Percentiles rank a stretch among this genome's conserved stretches.
phyloP scores from a whole-genome alignment of 1,140 invertebrate species.

The Mizuhopecten yessoensis region DNA sequence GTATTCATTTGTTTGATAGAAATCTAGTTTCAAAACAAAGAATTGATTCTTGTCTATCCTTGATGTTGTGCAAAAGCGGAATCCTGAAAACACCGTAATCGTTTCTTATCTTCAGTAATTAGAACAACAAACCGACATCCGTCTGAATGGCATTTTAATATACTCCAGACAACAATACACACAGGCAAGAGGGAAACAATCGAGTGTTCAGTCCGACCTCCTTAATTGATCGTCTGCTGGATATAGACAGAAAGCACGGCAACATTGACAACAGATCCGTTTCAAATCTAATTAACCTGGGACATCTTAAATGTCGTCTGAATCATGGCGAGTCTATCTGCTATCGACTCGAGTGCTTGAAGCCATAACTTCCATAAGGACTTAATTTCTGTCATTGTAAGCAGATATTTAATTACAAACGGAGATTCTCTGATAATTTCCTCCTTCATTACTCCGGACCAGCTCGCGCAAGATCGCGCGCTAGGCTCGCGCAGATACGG shows the following conservation, averaged over 20 bases:
- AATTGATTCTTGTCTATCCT: too few relatives aligned
- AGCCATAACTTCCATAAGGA: slow-evolving; percentile 4
- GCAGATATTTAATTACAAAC: slow-evolving; percentile 35
- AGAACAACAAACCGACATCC: background rate
- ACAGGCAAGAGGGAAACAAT: background rate
- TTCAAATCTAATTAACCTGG: slow-evolving; percentile 1
- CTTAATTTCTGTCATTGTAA: slow-evolving; percentile 39
- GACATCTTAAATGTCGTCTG: background rate
- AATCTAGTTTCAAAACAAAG: too few relatives aligned
- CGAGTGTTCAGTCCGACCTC: background rate
- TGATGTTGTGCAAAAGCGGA: background rate
- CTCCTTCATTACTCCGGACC: background rate
- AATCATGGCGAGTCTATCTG: background rate
- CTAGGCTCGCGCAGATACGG: background rate
- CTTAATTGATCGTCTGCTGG: slow-evolving; percentile 4
- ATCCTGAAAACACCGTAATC: background rate
- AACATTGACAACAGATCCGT: slow-evolving; percentile 15
- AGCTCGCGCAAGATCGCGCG: slow-evolving; percentile 26
- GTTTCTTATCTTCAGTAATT: background rate
- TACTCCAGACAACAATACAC: background rate
- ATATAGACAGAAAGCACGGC: background rate
- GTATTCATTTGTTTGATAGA: too few relatives aligned
- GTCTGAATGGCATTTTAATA: background rate
- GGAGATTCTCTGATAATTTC: background rate
- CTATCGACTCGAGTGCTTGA: slow-evolving; percentile 9